Evolutionary conservation across 1,140 invertebrate genomes (phyloP), one percentile per base, ranked within the genome.

Genomic region (Apolygus lucorum): DNA sequence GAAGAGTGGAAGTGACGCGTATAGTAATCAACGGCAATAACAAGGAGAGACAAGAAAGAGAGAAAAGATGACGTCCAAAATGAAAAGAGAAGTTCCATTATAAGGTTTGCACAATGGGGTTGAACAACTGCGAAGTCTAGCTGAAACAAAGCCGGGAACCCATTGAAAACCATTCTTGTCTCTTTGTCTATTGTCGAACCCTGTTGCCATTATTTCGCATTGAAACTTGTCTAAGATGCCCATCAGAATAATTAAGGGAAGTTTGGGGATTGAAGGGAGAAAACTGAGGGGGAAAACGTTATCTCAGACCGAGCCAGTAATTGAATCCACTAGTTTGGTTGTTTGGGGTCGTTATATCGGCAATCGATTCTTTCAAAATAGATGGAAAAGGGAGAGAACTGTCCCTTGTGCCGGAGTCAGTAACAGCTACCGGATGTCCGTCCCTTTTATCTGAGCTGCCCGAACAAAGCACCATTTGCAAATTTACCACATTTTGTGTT

Each of bases 161-260:
- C 28, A 66, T 66, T 66, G 64, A n/a, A 59, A 24, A 26, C 29
- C 64, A 66, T 66, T 66, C 64, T 28, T 26, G 14, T 21, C 27
- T 27, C 28, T 59, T 59, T 22, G 25, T 64, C 63, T 66, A 66
- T 66, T 66, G 64, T 66, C 27, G 22, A 59, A 66, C 27, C 17
- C 64, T 66, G 64, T 66, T 66, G 64, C 64, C 64, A 66, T 66
- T 66, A 66, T 66, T n/a, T 17, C 64, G 64, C 29, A 66, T 66
- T 66, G 64, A 66, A 34, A 66, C 29, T 66, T 28, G 63, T 64
- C 64, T 66, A 66, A 66, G 64, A 66, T 66, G 64, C 64, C 64
- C 64, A 66, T 66, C 64, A 66, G 64, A 66, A 66, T 66, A 66
- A 66, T 66, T 66, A 66, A 66, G 64, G 29, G n/a, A 21, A 66